Percentiles rank a stretch among this genome's conserved stretches.
Evolutionary conservation across 2,888 invertebrate species (phyloP).

Genomic region (Helicoverpa assulta): DNA sequence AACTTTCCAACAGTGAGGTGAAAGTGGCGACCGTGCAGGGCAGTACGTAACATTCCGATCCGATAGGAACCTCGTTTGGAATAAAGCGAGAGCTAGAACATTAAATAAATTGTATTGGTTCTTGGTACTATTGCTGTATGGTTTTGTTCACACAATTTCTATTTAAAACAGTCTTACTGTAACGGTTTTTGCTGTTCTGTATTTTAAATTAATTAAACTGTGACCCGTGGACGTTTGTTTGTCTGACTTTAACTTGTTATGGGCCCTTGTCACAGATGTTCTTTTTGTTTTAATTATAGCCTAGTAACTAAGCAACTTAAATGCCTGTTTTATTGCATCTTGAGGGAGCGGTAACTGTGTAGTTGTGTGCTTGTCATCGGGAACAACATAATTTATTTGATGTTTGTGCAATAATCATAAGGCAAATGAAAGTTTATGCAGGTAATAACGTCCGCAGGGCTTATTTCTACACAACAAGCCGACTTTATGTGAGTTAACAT

Average conservation of each 20-base stretch:
- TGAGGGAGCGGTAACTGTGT: no score
- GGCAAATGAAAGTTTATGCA: slow-evolving; percentile 35
- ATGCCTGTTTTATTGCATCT: no score
- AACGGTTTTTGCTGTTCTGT: slow-evolving; percentile 4
- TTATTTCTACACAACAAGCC: slow-evolving; percentile 48
- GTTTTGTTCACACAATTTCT: slow-evolving; percentile 48
- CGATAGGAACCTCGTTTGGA: slow-evolving; percentile 79
- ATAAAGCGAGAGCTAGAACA: slow-evolving; percentile 68
- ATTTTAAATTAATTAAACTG: slow-evolving; percentile 14
- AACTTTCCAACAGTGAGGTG: slow-evolving; percentile 87
- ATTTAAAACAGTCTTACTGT: slow-evolving; percentile 12
- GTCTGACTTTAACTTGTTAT: slow-evolving; percentile 1
- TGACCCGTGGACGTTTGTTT: background rate
- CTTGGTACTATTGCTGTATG: slow-evolving; percentile 35
- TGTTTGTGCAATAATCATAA: slow-evolving; percentile 23
- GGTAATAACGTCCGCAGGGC: slow-evolving; percentile 29
- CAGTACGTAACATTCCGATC: slow-evolving; percentile 83
- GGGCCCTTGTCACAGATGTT: no score
- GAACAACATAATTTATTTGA: slow-evolving; percentile 16
- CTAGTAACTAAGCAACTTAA: no score
- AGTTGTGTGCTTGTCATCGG: background rate
- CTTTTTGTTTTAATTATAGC: no score
- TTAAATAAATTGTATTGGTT: slow-evolving; percentile 59
- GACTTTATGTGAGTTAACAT: slow-evolving; percentile 68
- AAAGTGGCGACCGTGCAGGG: slow-evolving; percentile 84